Percentiles rank a stretch among this genome's conserved stretches.
These are phyloP conservation scores for Cathartes aura DNA, from an alignment of 2,113 vertebrate genomes.

Conservation along the genomic window DNA sequence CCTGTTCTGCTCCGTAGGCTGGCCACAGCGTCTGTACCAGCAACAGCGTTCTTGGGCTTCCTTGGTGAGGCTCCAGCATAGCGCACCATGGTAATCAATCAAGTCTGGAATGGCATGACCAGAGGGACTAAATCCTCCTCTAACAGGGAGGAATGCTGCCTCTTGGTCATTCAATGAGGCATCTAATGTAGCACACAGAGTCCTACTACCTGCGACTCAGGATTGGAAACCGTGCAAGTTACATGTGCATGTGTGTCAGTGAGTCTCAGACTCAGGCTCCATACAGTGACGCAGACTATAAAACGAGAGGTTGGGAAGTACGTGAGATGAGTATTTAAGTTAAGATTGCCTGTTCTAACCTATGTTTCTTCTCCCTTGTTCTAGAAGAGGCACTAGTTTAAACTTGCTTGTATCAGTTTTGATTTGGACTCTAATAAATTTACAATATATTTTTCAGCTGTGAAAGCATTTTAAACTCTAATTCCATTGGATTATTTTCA, in stretches of 20 bases:
- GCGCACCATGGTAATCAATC: background rate
- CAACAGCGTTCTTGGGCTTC: background rate
- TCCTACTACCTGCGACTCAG: background rate
- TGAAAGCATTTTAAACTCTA: background rate
- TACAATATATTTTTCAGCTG: background rate
- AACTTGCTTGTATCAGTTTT: background rate
- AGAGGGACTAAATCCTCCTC: background rate
- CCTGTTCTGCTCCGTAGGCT: background rate
- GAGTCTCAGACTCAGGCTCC: background rate
- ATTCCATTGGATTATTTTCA: background rate
- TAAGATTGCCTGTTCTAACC: background rate
- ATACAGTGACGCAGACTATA: background rate
- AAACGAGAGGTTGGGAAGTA: background rate
- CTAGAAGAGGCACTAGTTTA: background rate
- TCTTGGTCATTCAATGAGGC: background rate
- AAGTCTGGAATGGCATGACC: background rate
- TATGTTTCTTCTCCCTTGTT: background rate
- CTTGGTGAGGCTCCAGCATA: background rate
- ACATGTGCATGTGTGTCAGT: background rate
- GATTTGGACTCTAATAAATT: background rate
- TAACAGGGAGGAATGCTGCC: background rate
- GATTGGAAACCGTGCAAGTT: background rate
- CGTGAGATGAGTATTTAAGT: background rate
- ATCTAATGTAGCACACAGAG: background rate
- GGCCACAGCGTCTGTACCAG: background rate